Percentiles rank a stretch among this genome's conserved stretches.
These are phyloP conservation scores for Umimayanthus chanpuru DNA, from an alignment of 92 coral and sea anemone species.

Conservation along the genomic window DNA sequence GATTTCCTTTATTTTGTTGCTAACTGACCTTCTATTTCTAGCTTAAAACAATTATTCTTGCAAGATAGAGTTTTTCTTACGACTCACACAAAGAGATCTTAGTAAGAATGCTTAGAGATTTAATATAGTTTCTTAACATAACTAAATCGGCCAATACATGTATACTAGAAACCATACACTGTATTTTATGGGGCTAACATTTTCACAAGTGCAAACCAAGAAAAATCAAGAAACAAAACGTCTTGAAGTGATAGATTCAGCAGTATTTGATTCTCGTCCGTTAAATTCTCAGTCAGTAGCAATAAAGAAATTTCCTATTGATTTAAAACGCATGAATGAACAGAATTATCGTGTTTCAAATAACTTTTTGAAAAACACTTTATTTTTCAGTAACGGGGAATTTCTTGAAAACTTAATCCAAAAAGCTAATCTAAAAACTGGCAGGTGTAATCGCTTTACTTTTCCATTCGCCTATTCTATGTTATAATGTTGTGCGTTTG, in stretches of 20 bases:
- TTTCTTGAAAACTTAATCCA: too few species aligned
- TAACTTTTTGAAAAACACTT: too few species aligned
- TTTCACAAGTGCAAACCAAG: neutral
- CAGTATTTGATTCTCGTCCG: too few species aligned
- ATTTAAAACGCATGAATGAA: too few species aligned
- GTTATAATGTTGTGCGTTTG: neutral
- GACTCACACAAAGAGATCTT: neutral
- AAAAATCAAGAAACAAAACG: neutral
- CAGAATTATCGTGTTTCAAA: too few species aligned
- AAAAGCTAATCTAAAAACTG: too few species aligned
- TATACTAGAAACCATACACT: neutral
- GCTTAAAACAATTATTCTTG: slow-evolving; percentile 33
- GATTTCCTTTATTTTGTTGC: neutral
- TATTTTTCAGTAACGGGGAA: too few species aligned
- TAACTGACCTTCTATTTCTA: slow-evolving; percentile 7
- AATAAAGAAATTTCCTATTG: neutral
- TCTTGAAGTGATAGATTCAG: too few species aligned
- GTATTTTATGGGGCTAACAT: too few species aligned
- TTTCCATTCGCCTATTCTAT: neutral
- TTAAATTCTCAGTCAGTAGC: too few species aligned
- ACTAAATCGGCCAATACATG: neutral
- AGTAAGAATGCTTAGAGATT: too few species aligned
- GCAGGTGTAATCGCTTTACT: neutral
- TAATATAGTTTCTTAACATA: too few species aligned
- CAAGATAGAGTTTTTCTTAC: neutral